Conservation (phyloP, 2,797 vertebrate species). For the Macroramphosus scolopax region DNA sequence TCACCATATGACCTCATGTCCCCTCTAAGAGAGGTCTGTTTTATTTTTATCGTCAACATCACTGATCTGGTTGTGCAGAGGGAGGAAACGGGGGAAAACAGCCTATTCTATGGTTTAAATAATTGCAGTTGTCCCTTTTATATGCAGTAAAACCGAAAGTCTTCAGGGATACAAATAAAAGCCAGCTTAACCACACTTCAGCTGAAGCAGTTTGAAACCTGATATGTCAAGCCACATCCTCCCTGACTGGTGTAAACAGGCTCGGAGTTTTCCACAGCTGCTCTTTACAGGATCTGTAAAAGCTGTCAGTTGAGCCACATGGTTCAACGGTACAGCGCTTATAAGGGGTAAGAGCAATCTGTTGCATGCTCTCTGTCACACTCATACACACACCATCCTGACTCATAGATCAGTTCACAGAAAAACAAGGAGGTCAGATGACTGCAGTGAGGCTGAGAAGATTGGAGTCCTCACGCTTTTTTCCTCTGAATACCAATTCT, state of each 20-base stretch:
- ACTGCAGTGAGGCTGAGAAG: constrained; percentile 51
- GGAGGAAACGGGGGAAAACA: background rate
- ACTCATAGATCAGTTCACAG: constrained; percentile 51
- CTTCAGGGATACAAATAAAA: constrained; percentile 30
- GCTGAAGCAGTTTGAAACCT: constrained; percentile 29
- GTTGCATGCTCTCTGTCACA: constrained; percentile 37
- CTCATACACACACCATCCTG: constrained; percentile 38
- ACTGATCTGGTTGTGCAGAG: constrained; percentile 10
- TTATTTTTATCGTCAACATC: constrained; percentile 1
- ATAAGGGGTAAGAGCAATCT: constrained; percentile 55
- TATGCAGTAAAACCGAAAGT: constrained; percentile 5
- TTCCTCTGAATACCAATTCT: constrained; percentile 30
- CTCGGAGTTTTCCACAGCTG: constrained; percentile 34
- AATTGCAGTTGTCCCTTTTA: background rate
- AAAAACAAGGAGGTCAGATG: constrained; percentile 67
- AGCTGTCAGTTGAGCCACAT: constrained; percentile 50
- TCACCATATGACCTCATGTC: constrained; percentile 24
- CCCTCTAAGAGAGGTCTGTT: constrained; percentile 7
- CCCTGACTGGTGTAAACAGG: constrained; percentile 25
- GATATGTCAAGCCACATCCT: constrained; percentile 12
- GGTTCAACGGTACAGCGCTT: constrained; percentile 44
- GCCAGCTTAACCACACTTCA: constrained; percentile 12
- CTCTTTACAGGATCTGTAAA: constrained; percentile 54
- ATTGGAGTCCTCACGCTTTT: constrained; percentile 34
- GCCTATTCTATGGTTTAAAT: constrained; percentile 16